Conservation (phyloP, 2,888 invertebrate species). For the Spatulosminthurus flaviceps region DNA sequence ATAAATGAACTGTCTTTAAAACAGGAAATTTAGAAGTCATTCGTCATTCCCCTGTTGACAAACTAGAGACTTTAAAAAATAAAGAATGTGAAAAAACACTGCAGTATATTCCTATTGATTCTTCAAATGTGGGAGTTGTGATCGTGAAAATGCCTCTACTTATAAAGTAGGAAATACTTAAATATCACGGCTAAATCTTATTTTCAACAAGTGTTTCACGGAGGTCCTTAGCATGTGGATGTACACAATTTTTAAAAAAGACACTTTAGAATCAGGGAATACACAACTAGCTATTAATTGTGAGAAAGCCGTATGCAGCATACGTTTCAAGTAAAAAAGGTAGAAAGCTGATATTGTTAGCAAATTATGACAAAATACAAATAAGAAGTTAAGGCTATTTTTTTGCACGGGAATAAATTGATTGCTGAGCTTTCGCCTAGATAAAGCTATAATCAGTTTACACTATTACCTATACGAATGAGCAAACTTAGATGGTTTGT, state of each 20-base stretch:
- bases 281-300: not conserved
- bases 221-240: too few species aligned
- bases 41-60: not conserved
- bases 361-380: slow-evolving; percentile 12
- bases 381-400: not conserved
- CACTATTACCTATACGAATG: not conserved
- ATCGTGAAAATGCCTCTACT: not conserved
- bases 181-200: not conserved
- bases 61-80: not conserved
- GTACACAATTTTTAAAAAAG: slow-evolving; percentile 7
- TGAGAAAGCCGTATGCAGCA: slow-evolving; percentile 4
- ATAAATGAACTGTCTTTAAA: slow-evolving; percentile 8
- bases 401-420: slow-evolving; percentile 8
- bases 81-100: not conserved
- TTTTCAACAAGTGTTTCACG: too few species aligned
- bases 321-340: not conserved
- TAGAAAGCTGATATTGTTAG: not conserved
- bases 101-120: not conserved
- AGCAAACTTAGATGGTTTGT: slow-evolving; percentile 21
- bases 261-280: slow-evolving; percentile 11
- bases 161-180: not conserved
- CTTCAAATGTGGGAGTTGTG: not conserved
- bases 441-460: slow-evolving; percentile 11
- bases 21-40: not conserved
- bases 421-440: slow-evolving; percentile 4